Conservation (phyloP, 2,888 invertebrate genomes). For the Omphaloscelis lunosa region DNA sequence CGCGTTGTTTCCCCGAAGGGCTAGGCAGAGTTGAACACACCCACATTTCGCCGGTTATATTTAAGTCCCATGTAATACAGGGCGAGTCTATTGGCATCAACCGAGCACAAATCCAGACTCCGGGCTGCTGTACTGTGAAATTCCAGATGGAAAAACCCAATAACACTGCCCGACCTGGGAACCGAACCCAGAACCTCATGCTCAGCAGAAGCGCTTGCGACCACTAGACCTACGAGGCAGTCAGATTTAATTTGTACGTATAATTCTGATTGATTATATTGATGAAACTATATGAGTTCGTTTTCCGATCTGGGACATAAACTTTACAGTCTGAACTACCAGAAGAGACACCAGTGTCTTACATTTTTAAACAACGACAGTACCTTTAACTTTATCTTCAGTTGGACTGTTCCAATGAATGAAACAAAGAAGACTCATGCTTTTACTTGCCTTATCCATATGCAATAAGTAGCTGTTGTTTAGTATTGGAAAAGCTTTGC, state of each 20-base stretch:
- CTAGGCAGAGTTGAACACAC: not conserved
- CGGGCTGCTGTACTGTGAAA: too few species aligned
- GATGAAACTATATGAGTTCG: not conserved
- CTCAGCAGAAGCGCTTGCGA: too few species aligned
- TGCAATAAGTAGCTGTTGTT: not conserved
- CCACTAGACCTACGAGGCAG: not conserved
- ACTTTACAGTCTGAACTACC: not conserved
- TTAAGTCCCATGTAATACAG: too few species aligned
- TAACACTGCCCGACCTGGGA: too few species aligned
- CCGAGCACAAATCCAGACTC: too few species aligned
- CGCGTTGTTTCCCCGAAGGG: not conserved
- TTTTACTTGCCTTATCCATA: not conserved
- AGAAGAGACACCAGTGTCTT: not conserved
- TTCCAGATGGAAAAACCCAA: too few species aligned
- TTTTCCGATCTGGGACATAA: not conserved
- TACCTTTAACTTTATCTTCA: not conserved
- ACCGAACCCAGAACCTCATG: too few species aligned
- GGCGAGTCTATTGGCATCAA: too few species aligned
- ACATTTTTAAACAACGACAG: slow-evolving; percentile 25
- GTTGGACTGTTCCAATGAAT: not conserved
- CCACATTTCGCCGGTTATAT: too few species aligned
- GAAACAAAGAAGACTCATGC: not conserved
- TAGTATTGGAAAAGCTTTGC: not conserved
- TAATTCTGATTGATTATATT: too few species aligned
- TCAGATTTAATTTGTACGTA: too few species aligned